These are phyloP conservation scores for Oreocharis arfaki DNA, from an alignment of 2,113 vertebrate genomes.

Conservation along the genomic window DNA sequence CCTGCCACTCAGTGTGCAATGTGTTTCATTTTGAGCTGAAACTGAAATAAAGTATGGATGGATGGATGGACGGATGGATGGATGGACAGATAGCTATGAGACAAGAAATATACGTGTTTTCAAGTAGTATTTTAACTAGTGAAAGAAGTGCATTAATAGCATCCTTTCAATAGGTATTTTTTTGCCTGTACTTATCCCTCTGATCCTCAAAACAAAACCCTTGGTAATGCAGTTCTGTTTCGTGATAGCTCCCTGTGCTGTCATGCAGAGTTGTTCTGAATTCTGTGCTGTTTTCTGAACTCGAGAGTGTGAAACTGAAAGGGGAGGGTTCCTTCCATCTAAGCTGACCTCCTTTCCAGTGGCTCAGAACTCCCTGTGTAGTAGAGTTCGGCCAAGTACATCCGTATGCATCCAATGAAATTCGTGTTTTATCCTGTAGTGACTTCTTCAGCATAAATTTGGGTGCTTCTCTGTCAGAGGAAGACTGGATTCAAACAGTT, in stretches of 20 bases:
- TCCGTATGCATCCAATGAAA: not conserved
- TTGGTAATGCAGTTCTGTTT: not conserved
- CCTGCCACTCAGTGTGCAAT: not conserved
- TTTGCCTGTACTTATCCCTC: not conserved
- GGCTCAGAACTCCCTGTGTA: fast-evolving
- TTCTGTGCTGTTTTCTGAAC: not conserved
- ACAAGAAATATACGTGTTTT: not conserved
- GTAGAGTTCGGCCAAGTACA: not conserved
- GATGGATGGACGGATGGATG: too few species aligned
- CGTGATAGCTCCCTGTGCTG: not conserved
- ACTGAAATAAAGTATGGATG: not conserved
- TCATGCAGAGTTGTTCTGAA: not conserved
- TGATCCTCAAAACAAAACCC: not conserved
- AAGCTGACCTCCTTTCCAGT: not conserved
- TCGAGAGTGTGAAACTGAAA: not conserved
- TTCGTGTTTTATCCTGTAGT: not conserved
- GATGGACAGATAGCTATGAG: not conserved
- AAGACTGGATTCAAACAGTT: not conserved
- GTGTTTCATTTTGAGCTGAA: not conserved
- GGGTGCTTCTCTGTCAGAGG: not conserved
- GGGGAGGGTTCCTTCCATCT: not conserved
- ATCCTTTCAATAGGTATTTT: not conserved
- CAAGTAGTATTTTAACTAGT: not conserved
- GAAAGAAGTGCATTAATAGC: not conserved
- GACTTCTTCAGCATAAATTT: not conserved